phyloP scores from a whole-genome alignment of 2,797 vertebrate species.

The Capromys pilorides region DNA sequence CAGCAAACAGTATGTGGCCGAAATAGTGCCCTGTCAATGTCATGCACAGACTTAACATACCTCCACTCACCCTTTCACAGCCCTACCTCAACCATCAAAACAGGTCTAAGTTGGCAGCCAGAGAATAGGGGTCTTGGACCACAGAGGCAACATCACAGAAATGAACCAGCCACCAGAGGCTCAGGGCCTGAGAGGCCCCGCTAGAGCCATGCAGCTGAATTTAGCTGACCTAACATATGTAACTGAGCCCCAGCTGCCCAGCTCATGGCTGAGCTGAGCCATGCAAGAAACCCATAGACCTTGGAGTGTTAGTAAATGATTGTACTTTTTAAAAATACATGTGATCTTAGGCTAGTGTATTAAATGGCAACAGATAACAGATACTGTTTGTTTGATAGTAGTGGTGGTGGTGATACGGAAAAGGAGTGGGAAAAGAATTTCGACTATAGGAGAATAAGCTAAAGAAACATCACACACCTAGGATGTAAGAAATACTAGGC shows the following conservation, averaged over 20 bases:
- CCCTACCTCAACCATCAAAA: neutral
- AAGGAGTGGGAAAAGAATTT: neutral
- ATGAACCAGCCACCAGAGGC: neutral
- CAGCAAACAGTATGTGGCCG: neutral
- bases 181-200: neutral
- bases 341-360: neutral
- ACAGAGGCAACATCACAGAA: neutral
- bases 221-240: neutral
- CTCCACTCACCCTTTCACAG: neutral
- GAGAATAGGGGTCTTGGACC: neutral
- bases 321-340: neutral
- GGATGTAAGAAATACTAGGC: slow-evolving; percentile 5
- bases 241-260: neutral
- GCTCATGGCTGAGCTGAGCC: neutral
- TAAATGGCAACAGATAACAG: neutral
- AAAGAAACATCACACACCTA: neutral
- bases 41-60: neutral
- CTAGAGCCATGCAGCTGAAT: neutral
- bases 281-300: neutral
- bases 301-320: neutral
- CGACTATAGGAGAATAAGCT: neutral
- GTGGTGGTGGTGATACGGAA: neutral
- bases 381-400: neutral
- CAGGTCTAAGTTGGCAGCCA: neutral
- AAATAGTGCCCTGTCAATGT: neutral